phyloP scores from a whole-genome alignment of 2,888 invertebrate genomes.

The Zygogramma bicolorata region DNA sequence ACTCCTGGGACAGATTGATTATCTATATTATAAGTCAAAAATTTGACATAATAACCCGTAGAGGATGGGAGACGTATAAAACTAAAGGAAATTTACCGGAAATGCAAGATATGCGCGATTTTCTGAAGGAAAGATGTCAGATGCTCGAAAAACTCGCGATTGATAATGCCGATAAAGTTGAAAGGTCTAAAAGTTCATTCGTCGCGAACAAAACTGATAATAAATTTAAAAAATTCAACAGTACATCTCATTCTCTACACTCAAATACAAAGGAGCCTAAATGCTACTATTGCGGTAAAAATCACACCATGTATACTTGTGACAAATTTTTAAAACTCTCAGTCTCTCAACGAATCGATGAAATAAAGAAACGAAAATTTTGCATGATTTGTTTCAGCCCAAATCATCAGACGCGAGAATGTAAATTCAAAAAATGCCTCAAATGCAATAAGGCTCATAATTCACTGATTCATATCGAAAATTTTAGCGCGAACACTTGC shows the following conservation, averaged over 20 bases:
- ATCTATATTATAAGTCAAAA: slow-evolving; percentile 31
- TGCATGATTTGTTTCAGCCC: slow-evolving; percentile 30
- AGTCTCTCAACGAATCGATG: slow-evolving; percentile 16
- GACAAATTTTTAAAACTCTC: slow-evolving; percentile 24
- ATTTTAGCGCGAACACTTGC: not conserved
- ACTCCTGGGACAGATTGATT: slow-evolving; percentile 27
- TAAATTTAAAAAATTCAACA: not conserved
- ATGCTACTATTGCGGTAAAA: slow-evolving; percentile 25
- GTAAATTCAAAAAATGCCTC: not conserved
- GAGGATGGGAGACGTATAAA: slow-evolving; percentile 30
- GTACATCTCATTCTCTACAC: not conserved
- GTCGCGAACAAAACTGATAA: not conserved
- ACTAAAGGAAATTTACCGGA: slow-evolving; percentile 21
- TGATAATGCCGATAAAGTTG: slow-evolving; percentile 16
- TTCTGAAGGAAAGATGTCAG: slow-evolving; percentile 25
- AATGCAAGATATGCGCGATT: slow-evolving; percentile 25
- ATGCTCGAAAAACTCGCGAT: slow-evolving; percentile 25
- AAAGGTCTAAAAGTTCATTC: slow-evolving; percentile 1
- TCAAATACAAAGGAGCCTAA: not conserved
- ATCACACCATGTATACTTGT: slow-evolving; percentile 25
- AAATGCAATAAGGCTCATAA: not conserved
- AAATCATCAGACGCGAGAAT: slow-evolving; percentile 8
- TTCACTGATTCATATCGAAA: too few relatives aligned
- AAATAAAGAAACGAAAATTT: slow-evolving; percentile 24
- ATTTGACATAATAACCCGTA: slow-evolving; percentile 32